These are phyloP conservation scores for Anoncus sp. DNA, from an alignment of 2,888 invertebrate genomes.

Conservation along the genomic window DNA sequence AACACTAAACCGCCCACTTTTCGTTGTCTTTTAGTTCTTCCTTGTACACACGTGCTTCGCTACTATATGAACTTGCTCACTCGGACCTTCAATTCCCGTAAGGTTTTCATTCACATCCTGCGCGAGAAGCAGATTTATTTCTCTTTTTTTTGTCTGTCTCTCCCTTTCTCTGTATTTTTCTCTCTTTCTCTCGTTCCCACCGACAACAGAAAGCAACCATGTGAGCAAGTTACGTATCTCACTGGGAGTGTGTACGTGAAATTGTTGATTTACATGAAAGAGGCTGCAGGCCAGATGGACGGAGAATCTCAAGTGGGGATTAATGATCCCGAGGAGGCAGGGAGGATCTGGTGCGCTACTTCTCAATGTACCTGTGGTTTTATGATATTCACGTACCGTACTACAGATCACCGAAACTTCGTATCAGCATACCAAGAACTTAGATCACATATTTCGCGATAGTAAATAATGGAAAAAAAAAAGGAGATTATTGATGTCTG, in stretches of 20 bases:
- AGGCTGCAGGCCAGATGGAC: constrained; percentile 45
- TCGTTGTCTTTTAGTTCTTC: constrained; percentile 38
- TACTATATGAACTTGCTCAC: constrained; percentile 38
- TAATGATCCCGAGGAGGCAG: constrained; percentile 41
- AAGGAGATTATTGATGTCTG: neutral
- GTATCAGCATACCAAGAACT: neutral
- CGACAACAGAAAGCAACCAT: constrained; percentile 19
- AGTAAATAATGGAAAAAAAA: neutral
- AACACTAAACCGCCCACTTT: constrained; percentile 36
- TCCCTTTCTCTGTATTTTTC: neutral
- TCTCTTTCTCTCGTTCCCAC: neutral
- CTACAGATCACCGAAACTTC: constrained; percentile 11
- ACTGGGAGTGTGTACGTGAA: constrained; percentile 32
- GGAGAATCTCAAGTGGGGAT: constrained; percentile 50
- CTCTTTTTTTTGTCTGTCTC: neutral
- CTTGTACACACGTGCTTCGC: constrained; percentile 31
- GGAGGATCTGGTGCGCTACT: constrained; percentile 40
- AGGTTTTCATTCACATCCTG: constrained; percentile 58
- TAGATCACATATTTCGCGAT: neutral
- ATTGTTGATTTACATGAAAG: constrained; percentile 54
- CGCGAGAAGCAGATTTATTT: constrained; percentile 2
- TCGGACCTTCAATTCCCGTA: constrained; percentile 42
- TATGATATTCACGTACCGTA: neutral
- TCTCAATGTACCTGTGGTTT: constrained; percentile 15
- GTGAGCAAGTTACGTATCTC: constrained; percentile 2